Evolutionary conservation across 30 jellyfish, hydroid and myxozoan species (phyloP).

Genomic region (Mastigias papua): DNA sequence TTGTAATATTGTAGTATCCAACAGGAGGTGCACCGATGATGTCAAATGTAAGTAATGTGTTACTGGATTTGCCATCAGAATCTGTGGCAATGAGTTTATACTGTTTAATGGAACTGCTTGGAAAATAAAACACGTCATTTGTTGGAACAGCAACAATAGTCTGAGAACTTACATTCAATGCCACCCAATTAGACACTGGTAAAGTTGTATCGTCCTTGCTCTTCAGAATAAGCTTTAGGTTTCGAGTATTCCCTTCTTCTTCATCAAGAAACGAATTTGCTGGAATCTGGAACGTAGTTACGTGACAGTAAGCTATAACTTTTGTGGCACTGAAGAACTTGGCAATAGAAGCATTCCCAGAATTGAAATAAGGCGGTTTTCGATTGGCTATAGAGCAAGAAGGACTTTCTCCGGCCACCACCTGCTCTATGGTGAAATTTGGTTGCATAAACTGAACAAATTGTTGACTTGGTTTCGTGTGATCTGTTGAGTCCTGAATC

Average conservation of each 20-base stretch:
- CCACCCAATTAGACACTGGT: constrained; percentile 53
- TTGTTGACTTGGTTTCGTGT: constrained; percentile 26
- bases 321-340: constrained; percentile 1
- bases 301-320: constrained; percentile 58
- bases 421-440: constrained; percentile 46
- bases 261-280: constrained; percentile 71
- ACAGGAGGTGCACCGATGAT: constrained; percentile 39
- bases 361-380: constrained; percentile 67
- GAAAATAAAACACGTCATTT: constrained; percentile 5
- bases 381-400: constrained; percentile 60
- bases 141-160: constrained; percentile 49
- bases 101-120: not conserved
- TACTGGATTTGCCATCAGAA: constrained; percentile 31
- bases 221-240: constrained; percentile 42
- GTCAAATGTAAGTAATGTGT: not conserved
- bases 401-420: constrained; percentile 33
- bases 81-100: constrained; percentile 60
- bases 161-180: constrained; percentile 35
- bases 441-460: constrained; percentile 75
- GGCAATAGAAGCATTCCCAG: not conserved
- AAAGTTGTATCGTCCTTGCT: constrained; percentile 12
- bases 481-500: constrained; percentile 34
- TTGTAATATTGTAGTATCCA: constrained; percentile 57
- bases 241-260: constrained; percentile 90
- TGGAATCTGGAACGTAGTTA: constrained; percentile 52